Base-by-base conservation (phyloP, 2,888 invertebrate genomes). In the Eristalis intricaria region DNA sequence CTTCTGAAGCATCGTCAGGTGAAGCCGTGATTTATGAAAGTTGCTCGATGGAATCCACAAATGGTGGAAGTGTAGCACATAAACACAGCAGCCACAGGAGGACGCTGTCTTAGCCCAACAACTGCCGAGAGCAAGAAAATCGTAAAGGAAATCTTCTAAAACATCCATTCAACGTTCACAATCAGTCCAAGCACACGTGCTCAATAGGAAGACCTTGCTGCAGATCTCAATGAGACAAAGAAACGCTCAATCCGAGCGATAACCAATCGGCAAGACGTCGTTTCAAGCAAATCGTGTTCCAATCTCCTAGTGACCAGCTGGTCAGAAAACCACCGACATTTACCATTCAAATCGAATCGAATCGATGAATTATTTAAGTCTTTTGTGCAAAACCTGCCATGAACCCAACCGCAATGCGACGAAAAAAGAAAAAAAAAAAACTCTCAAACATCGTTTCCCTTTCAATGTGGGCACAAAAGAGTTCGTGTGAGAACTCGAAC, bases 401-500 rank as follows among this genome's bases (percentile, higher is more conserved):
- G 19, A 1, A 50, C 8, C 19, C 50, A 60, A 23, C 23, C 23
- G 26, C 60, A 60, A 26, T 10, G 8, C 4, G 23, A 1, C 10
- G 23, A 10, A 0, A 11, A 23, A 23, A 1, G 2, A 23, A 11
- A 22, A 23, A 10, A 23, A 60, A 23, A 60, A 26, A 60, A 13
- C 50, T 19, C 19, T 15, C 23, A 60, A 26, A 60, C 56, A 56
- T 22, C 56, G 56, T 22, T n/a, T 10, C 56, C 56, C n/a, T 56
- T 56, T 56, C 19, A 56, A 4, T 0, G 0, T 19, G 10, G 5
- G 29, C 26, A 63, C 35, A 65, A 74, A 74, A 74, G 74, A 74
- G 56, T 74, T 74, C 56, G n/a, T 26, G 10, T 65, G 35, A 26
- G 35, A 74, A 74, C 64, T 58, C 4, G 13, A 2, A 26, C 58